These are phyloP conservation scores for Oreochromis tanganicae DNA, from an alignment of 2,113 vertebrate species.

Conservation along the genomic window DNA sequence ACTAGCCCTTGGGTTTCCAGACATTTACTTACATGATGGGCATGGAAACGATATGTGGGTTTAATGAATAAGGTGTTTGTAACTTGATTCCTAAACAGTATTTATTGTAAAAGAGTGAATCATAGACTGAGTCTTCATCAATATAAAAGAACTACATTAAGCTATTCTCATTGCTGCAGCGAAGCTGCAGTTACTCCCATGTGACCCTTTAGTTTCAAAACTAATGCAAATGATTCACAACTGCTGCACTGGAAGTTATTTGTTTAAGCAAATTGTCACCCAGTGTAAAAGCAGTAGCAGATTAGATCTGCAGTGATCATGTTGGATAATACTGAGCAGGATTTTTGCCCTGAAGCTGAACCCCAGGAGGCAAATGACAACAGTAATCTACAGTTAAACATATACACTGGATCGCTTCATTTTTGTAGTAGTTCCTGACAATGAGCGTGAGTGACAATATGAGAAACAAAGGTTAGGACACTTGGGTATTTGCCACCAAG, in stretches of 20 bases:
- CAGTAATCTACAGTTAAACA: background rate
- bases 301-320: background rate
- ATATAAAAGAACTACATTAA: background rate
- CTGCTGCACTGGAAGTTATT: conserved; percentile 48
- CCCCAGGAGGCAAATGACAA: background rate
- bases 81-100: background rate
- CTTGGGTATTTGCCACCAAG: background rate
- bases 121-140: background rate
- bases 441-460: background rate
- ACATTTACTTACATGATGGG: background rate
- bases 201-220: conserved; percentile 32
- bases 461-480: background rate
- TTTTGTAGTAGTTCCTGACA: background rate
- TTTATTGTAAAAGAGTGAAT: background rate
- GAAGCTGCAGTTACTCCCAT: background rate
- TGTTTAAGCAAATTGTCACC: conserved; percentile 39
- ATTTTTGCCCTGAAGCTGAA: conserved; percentile 13
- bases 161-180: background rate
- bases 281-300: background rate
- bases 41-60: background rate
- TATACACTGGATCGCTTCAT: background rate
- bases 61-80: background rate
- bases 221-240: conserved; percentile 47
- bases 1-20: background rate
- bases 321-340: background rate